A percentile compares a stretch with the other conserved stretches of the same genome.
Conservation (phyloP, 2,113 vertebrate species). For the Ondatra zibethicus region DNA sequence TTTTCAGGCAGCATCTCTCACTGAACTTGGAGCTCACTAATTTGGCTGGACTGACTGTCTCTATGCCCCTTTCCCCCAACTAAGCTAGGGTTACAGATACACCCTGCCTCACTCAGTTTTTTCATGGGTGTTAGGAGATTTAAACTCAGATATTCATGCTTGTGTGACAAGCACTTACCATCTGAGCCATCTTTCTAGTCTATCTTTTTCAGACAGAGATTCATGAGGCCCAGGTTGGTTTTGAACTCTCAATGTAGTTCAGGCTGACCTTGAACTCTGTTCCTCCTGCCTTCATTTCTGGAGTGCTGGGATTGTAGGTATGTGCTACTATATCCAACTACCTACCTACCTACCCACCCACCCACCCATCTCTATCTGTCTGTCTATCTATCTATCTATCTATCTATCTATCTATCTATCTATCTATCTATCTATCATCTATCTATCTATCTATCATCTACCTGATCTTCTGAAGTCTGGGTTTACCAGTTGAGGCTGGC, state of each 20-base stretch:
- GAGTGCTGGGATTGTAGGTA: not conserved
- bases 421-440: not conserved
- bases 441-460: not conserved
- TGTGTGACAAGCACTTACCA: not conserved
- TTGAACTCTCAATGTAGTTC: not conserved
- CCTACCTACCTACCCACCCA: not conserved
- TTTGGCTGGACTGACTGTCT: not conserved
- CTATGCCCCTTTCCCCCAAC: too few relatives aligned
- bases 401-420: not conserved
- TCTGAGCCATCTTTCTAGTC: not conserved
- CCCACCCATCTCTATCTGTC: not conserved
- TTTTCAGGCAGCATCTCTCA: not conserved
- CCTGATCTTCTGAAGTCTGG: not conserved
- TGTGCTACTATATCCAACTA: not conserved
- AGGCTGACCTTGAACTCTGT: not conserved
- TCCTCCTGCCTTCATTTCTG: too few relatives aligned
- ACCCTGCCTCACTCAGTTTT: not conserved
- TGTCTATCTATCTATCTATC: not conserved
- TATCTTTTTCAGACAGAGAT: not conserved
- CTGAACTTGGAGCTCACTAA: not conserved
- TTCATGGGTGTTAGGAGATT: too few relatives aligned
- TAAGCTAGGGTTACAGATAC: not conserved
- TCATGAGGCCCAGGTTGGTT: not conserved
- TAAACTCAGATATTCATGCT: not conserved
- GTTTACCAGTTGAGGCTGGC: not conserved